Conservation (phyloP, 2,113 vertebrate species). For the Morone saxatilis region DNA sequence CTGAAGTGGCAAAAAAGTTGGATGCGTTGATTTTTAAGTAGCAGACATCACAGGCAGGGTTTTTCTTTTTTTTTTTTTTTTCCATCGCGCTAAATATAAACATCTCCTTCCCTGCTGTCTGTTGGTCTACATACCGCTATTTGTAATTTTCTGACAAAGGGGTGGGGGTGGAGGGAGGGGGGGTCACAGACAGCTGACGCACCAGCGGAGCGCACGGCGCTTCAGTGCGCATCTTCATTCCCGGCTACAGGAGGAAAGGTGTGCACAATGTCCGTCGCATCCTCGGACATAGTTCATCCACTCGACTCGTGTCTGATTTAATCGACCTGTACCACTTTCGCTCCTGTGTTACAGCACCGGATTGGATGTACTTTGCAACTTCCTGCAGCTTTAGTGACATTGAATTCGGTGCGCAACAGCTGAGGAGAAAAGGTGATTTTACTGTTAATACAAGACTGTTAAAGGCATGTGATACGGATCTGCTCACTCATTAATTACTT, state of each 20-base stretch:
- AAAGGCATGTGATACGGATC: neutral
- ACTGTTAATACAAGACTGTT: neutral
- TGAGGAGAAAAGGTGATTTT: constrained; percentile 14
- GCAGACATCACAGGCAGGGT: constrained; percentile 12
- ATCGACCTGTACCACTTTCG: neutral
- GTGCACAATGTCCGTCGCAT: constrained; percentile 36
- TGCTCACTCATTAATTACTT: neutral
- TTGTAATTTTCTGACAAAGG: constrained; percentile 46
- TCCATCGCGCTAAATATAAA: neutral
- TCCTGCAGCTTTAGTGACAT: neutral
- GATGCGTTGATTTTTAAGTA: neutral
- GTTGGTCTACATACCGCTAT: constrained; percentile 41
- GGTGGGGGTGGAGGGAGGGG: neutral
- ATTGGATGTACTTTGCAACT: neutral
- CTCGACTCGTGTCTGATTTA: neutral
- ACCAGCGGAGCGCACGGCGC: constrained; percentile 46
- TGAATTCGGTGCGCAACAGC: constrained; percentile 24
- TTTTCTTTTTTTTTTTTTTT: neutral
- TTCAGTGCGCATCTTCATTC: constrained; percentile 72
- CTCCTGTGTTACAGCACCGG: neutral
- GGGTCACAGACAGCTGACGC: constrained; percentile 72
- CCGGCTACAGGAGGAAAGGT: constrained; percentile 59
- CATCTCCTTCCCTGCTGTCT: constrained; percentile 35
- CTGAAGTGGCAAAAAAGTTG: neutral
- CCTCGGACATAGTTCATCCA: constrained; percentile 23